Evolutionary conservation across 2,113 vertebrate genomes (phyloP), one percentile per base, ranked within the genome.

Genomic region (Scopus umbretta): DNA sequence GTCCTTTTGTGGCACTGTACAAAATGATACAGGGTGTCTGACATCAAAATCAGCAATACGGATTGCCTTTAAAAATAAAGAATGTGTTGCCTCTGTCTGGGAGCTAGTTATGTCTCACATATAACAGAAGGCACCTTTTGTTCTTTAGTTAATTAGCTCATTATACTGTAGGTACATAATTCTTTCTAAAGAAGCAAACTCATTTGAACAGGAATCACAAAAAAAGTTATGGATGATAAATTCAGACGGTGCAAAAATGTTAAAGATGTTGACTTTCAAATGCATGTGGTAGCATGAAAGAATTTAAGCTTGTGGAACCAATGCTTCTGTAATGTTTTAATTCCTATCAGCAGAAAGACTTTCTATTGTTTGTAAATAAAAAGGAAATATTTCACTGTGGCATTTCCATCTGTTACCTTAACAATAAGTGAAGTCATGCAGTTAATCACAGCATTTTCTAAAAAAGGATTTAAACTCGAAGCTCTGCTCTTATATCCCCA

Each of bases 361-460:
- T 71, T 92, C 97, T 94, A 97, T 98, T 98, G 97, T 98, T 98
- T 98, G 98, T 98, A 98, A 98, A 98, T 97, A 98, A 97, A 98
- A 97, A 96, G 94, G 87, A 96, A 95, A 96, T 98, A 97, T 97
- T 98, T 98, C 96, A 98, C 68, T 97, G 94, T 98, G 97, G 93
- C 97, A 98, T 94, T 95, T 96, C 96, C 92, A 97, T 98, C 96
- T 97, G 93, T 98, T 97, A 98, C 88, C 82, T 76, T 82, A 98
- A 98, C 96, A 98, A 96, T 97, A 95, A 96, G 72, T 89, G 93
- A 97, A 79, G 86, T 86, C 92, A 81, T 93, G 88, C 86, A 96
- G 96, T 98, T 98, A 98, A 98, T 98, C 97, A 98, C 91, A 94
- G 88, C 83, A 53, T 96, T 97, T 96, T 97, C 95, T 97, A 95